Conservation (phyloP, 1,140 invertebrate genomes). For the Leptinotarsa texana region DNA sequence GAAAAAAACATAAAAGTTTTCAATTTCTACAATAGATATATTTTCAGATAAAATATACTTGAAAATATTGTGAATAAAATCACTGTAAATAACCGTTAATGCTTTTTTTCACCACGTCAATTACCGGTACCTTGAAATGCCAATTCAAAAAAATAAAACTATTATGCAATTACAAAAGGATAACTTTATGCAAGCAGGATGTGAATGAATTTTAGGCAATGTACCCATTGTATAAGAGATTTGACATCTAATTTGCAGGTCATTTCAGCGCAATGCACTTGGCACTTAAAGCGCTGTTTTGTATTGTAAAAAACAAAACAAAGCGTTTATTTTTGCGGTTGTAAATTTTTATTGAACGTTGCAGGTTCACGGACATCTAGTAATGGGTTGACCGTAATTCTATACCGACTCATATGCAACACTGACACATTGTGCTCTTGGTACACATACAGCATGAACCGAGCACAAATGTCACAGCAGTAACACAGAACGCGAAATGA, state of each 20-base stretch:
- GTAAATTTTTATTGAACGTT: conserved; percentile 28
- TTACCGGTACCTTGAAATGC: not conserved
- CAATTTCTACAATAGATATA: too few relatives aligned
- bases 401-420: conserved; percentile 11
- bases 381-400: conserved; percentile 15
- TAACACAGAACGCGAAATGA: too few relatives aligned
- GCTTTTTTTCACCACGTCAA: too few relatives aligned
- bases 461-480: too few relatives aligned
- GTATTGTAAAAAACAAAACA: conserved; percentile 28
- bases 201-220: conserved; percentile 26
- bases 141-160: conserved; percentile 26
- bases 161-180: conserved; percentile 31
- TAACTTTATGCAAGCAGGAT: conserved; percentile 6
- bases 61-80: too few relatives aligned
- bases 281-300: conserved; percentile 25
- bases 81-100: too few relatives aligned
- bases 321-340: conserved; percentile 28
- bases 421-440: conserved; percentile 29
- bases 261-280: conserved; percentile 20
- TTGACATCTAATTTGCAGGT: conserved; percentile 25
- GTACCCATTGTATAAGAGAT: conserved; percentile 30
- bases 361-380: conserved; percentile 28
- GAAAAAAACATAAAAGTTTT: too few relatives aligned
- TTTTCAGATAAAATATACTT: too few relatives aligned
- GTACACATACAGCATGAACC: conserved; percentile 8